Base-by-base conservation (phyloP, 2,888 invertebrate genomes). In the Podotricha telesiphe region DNA sequence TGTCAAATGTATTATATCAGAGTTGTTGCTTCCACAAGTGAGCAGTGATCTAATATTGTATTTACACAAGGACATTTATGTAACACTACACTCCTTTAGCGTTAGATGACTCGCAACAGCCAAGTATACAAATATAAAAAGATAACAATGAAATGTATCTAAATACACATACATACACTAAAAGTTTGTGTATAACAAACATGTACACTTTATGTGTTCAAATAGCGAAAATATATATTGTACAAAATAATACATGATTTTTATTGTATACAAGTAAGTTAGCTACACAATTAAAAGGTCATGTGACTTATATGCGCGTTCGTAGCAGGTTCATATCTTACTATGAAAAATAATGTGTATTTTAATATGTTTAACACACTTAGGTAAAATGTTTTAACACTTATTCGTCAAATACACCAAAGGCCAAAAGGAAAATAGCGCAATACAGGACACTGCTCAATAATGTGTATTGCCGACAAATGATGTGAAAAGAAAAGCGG, bases 381-480 rank as follows among this genome's bases (percentile, higher is more conserved):
- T n/a, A n/a, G n/a, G n/a, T n/a, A n/a, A n/a, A n/a, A n/a, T n/a
- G n/a, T n/a, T n/a, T n/a, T n/a, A n/a, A n/a, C n/a, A n/a, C 28
- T 28, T 28, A 2, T 6, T 28, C 3, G 28, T 22, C 2, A 37
- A 48, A 1, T 15, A 34, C 19, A 50, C 64, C 48, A 51, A 64
- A 71, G 11, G 63, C 53, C 20, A 42, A 61, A n/a, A 48, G 61
- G 45, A 53, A 28, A 53, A 65, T 55, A 61, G 51, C 17, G 55
- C 48, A 53, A 58, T 15, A 53, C 28, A 58, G 42, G 51, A 62
- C 70, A 71, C 71, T 62, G 69, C 70, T 70, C 68, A 75, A 81
- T 48, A 51, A 83, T 82, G 86, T 86, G 91, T 91, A 91, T 90
- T 91, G 91, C 91, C 91, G 88, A 90, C 72, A 85, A 80, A 83